Conservation (phyloP, 2,797 vertebrate genomes). For the Enteromius fasciolatus region DNA sequence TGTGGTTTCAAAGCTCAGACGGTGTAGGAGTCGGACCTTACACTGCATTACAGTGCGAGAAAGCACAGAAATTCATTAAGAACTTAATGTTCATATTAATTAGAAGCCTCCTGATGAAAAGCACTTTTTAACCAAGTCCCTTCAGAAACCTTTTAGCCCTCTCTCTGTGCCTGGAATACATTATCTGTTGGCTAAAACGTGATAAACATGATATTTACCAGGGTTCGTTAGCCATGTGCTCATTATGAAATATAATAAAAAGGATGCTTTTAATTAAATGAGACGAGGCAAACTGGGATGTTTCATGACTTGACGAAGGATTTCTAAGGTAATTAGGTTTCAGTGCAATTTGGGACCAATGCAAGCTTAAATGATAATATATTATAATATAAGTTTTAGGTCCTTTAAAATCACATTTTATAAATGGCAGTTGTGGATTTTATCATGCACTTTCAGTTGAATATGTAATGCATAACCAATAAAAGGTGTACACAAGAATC, state of each 20-base stretch:
- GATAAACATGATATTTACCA: conserved; percentile 8
- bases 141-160: conserved; percentile 24
- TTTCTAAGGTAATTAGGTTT: not conserved
- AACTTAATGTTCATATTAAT: not conserved
- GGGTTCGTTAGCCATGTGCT: not conserved
- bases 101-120: conserved; percentile 25
- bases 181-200: conserved; percentile 2
- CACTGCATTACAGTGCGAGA: conserved; percentile 12
- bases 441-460: not conserved
- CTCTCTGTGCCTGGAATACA: conserved; percentile 5
- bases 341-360: not conserved
- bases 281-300: not conserved
- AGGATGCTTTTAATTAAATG: conserved; percentile 1
- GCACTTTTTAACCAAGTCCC: conserved; percentile 17
- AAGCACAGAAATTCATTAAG: conserved; percentile 25
- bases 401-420: not conserved
- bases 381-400: not conserved
- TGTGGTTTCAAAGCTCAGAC: conserved; percentile 1
- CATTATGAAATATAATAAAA: not conserved
- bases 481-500: not conserved
- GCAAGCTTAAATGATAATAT: not conserved
- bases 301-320: not conserved
- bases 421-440: not conserved
- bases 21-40: not conserved
- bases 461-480: not conserved